phyloP scores from a whole-genome alignment of 2,797 vertebrate species.

The Ptychadena robeensis region DNA sequence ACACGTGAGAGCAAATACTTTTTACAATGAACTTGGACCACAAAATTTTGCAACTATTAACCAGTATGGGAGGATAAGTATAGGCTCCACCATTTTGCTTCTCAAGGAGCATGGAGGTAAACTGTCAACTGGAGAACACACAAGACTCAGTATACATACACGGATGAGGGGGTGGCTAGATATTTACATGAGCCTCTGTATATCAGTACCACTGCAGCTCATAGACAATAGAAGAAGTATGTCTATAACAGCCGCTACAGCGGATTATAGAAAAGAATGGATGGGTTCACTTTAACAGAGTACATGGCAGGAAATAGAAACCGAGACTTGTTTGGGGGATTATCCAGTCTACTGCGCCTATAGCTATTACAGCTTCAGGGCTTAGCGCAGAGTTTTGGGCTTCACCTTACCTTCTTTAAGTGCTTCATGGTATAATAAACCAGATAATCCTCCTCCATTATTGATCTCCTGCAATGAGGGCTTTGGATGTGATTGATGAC shows the following conservation, averaged over 20 bases:
- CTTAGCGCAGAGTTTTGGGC: neutral
- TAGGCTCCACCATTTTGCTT: too few species aligned
- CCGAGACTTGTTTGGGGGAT: neutral
- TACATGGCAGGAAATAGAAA: neutral
- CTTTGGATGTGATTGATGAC: neutral
- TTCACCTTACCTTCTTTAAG: neutral
- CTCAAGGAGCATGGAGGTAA: too few species aligned
- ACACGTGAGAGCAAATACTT: too few species aligned
- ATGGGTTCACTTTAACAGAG: neutral
- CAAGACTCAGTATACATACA: too few species aligned
- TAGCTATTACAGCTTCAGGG: neutral
- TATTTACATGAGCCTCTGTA: neutral
- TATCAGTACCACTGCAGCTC: neutral
- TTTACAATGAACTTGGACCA: too few species aligned
- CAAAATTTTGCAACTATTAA: too few species aligned
- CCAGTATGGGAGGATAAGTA: too few species aligned
- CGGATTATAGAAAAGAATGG: neutral
- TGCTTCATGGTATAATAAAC: neutral
- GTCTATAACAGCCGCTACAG: neutral
- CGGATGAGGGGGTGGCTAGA: too few species aligned
- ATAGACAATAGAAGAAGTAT: neutral
- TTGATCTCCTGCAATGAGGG: neutral
- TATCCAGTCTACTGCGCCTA: neutral
- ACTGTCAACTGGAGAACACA: too few species aligned
- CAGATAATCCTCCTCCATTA: neutral